These are phyloP conservation scores for Pomacea maculata DNA, from an alignment of 1,140 invertebrate species.

Conservation along the genomic window DNA sequence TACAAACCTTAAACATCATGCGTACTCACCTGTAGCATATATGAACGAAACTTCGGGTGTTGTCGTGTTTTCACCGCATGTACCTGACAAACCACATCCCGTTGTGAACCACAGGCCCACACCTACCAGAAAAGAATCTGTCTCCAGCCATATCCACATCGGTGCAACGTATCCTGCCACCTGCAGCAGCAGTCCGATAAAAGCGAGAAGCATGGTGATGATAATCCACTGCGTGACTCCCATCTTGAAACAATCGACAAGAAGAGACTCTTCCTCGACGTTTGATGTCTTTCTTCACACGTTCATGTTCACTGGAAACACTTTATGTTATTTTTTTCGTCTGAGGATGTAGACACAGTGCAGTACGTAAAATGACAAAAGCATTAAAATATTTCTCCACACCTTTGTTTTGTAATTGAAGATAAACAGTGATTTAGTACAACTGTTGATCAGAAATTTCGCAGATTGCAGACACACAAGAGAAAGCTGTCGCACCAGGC, in stretches of 20 bases:
- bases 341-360: no score
- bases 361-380: no score
- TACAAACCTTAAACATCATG: neutral
- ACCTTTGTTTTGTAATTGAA: no score
- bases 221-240: neutral
- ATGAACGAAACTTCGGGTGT: neutral
- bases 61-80: neutral
- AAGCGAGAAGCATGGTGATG: neutral
- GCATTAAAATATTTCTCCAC: no score
- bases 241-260: neutral
- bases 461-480: no score
- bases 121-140: slow-evolving; percentile 4
- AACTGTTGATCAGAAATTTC: no score
- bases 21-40: slow-evolving; percentile 1
- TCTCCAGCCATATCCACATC: slow-evolving; percentile 25
- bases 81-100: neutral
- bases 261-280: no score
- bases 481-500: no score
- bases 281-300: no score
- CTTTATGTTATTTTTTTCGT: no score
- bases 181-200: slow-evolving; percentile 10
- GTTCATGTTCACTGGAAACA: no score
- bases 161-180: slow-evolving; percentile 19
- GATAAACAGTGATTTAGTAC: no score
- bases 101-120: slow-evolving; percentile 13